phyloP scores from a whole-genome alignment of 2,888 invertebrate species.

The Drosophila maculinotata region DNA sequence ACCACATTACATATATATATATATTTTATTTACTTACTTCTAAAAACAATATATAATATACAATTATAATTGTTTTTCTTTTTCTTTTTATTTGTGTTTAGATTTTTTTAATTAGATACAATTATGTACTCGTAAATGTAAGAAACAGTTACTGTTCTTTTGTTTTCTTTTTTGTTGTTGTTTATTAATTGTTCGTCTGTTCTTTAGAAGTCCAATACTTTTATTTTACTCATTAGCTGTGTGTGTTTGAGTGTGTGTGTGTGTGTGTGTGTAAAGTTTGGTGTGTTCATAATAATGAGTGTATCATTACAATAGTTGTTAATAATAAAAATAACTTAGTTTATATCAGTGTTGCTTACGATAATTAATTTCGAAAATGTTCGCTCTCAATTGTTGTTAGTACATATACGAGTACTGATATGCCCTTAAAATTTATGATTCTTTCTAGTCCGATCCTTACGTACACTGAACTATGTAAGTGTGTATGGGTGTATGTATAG shows the following conservation, averaged over 20 bases:
- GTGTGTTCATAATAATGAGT: slow-evolving; percentile 55
- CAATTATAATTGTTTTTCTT: slow-evolving; percentile 28
- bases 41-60: slow-evolving; percentile 52
- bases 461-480: slow-evolving; percentile 34
- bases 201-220: slow-evolving; percentile 73
- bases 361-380: slow-evolving; percentile 63
- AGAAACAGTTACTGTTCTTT: slow-evolving; percentile 62
- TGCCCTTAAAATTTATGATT: slow-evolving; percentile 47
- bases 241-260: slow-evolving; percentile 19
- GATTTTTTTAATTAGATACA: slow-evolving; percentile 35
- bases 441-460: slow-evolving; percentile 31
- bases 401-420: slow-evolving; percentile 46
- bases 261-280: slow-evolving; percentile 32
- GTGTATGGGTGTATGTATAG: slow-evolving; percentile 24
- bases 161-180: slow-evolving; percentile 11
- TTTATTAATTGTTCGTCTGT: slow-evolving; percentile 49
- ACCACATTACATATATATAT: slow-evolving; percentile 58
- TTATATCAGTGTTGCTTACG: slow-evolving; percentile 75
- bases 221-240: slow-evolving; percentile 23
- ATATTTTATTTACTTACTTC: slow-evolving; percentile 27
- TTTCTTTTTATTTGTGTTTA: slow-evolving; percentile 14
- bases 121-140: slow-evolving; percentile 36
- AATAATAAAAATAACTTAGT: slow-evolving; percentile 73
- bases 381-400: slow-evolving; percentile 48
- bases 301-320: slow-evolving; percentile 53